A percentile compares a stretch with the other conserved stretches of the same genome.
phyloP scores from a whole-genome alignment of 2,113 vertebrate species.

The Microcebus griseorufus region DNA sequence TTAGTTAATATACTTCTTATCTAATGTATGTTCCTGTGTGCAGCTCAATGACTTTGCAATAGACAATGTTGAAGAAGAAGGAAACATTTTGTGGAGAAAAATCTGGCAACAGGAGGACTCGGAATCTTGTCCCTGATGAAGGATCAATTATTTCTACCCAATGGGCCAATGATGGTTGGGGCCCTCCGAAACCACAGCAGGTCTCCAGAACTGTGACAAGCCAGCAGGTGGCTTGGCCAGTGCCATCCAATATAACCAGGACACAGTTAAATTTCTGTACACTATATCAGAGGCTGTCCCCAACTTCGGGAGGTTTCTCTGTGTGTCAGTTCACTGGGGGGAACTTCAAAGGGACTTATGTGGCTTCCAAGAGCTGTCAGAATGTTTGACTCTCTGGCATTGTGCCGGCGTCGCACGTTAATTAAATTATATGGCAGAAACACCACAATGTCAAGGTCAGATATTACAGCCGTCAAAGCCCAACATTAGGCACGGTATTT shows the following conservation, averaged over 20 bases:
- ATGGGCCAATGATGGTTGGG: neutral
- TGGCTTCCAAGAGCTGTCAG: constrained; percentile 67
- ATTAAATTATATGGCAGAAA: constrained; percentile 77
- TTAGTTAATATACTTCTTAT: neutral
- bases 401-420: constrained; percentile 65
- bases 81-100: neutral
- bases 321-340: constrained; percentile 8
- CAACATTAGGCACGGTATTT: constrained; percentile 64
- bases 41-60: neutral
- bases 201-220: neutral
- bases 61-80: constrained; percentile 1
- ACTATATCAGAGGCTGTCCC: neutral
- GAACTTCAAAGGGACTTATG: constrained; percentile 55
- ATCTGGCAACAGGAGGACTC: neutral
- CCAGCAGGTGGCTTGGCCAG: constrained; percentile 1
- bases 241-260: neutral
- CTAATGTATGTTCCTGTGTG: neutral
- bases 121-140: neutral
- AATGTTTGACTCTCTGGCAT: constrained; percentile 58
- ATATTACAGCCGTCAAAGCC: constrained; percentile 60
- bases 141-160: neutral
- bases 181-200: neutral
- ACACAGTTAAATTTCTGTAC: neutral
- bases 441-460: constrained; percentile 72
- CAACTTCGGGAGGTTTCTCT: constrained; percentile 16